Base-by-base conservation (phyloP, 2,888 invertebrate genomes). In the Kuschelorhynchus macadamiae region DNA sequence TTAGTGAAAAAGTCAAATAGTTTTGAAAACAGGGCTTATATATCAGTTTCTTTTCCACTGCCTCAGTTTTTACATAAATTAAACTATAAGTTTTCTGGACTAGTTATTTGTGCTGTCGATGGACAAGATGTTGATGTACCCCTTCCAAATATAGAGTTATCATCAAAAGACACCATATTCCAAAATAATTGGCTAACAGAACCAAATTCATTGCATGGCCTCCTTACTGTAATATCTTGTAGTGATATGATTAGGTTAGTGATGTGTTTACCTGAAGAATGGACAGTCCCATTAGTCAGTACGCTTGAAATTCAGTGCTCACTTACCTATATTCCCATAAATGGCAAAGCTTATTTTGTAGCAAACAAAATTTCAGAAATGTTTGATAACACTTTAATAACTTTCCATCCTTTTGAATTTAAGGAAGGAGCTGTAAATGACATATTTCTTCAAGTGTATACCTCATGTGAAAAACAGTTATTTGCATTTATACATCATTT, bases 401-500 rank as follows among this genome's bases (percentile, higher is more conserved):
- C 71, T 17, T 52, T 77, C 3, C 65, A 74, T 25, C 20, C 70
- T 7, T 32, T 47, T 25, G 36, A 63, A 47, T 33, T 44, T 8
- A 47, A 67, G 20, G 18, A 32, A 7, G n/a, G n/a, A 9, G n/a
- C 2, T 36, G 36, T 8, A 36, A 52, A 64, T 42, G 41, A 1
- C 2, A 44, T 57, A 44, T 62, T 63, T 42, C 8, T 67, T 14
- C 61, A 33, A 30, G 14, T 67, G 17, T 71, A 60, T 32, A 60
- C 62, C 11, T n/a, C 42, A 32, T 46, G 12, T n/a, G 70, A 81
- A 33, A 76, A 81, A 1, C 84, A 84, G 78, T 75, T 86, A 0
- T 41, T 84, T 18, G 78, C 82, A 0, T 73, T 87, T 2, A 80
- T 87, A 16, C 84, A 85, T 71, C 82, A 79, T 69, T 80, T 87